A percentile compares a stretch with the other conserved stretches of the same genome.
phyloP scores from a whole-genome alignment of 2,113 vertebrate species.

The Henicopernis longicauda region DNA sequence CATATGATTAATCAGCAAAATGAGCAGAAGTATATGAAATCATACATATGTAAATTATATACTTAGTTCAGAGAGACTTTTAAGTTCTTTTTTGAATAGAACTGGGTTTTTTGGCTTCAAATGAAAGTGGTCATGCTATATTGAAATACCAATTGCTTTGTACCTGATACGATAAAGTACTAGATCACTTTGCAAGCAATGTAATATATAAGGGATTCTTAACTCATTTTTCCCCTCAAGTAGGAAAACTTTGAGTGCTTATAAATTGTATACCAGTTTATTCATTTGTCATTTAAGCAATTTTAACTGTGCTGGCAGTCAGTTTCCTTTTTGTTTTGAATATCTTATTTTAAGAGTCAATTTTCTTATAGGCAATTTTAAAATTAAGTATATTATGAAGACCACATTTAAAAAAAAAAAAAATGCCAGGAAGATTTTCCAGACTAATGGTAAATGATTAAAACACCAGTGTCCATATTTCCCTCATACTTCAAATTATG shows the following conservation, averaged over 20 bases:
- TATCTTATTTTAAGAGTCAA: background rate
- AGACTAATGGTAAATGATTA: background rate
- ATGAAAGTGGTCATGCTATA: background rate
- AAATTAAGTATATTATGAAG: background rate
- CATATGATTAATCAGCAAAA: background rate
- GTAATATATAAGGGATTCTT: background rate
- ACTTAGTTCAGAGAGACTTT: background rate
- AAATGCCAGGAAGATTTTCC: background rate
- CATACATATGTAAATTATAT: background rate
- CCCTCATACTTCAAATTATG: background rate
- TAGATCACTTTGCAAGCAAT: background rate
- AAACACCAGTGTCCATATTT: background rate
- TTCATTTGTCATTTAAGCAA: background rate
- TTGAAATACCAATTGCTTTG: background rate
- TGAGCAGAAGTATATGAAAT: background rate
- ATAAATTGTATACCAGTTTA: background rate
- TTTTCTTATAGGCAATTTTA: background rate
- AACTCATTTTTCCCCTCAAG: background rate
- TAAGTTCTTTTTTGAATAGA: background rate
- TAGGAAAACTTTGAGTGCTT: background rate
- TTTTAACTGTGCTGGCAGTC: background rate
- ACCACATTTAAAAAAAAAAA: background rate
- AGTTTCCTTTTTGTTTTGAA: background rate
- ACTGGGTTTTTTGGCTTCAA: background rate
- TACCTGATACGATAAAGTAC: background rate